These are phyloP conservation scores for Rhagium mordax DNA, from an alignment of 2,888 invertebrate genomes.

Conservation along the genomic window DNA sequence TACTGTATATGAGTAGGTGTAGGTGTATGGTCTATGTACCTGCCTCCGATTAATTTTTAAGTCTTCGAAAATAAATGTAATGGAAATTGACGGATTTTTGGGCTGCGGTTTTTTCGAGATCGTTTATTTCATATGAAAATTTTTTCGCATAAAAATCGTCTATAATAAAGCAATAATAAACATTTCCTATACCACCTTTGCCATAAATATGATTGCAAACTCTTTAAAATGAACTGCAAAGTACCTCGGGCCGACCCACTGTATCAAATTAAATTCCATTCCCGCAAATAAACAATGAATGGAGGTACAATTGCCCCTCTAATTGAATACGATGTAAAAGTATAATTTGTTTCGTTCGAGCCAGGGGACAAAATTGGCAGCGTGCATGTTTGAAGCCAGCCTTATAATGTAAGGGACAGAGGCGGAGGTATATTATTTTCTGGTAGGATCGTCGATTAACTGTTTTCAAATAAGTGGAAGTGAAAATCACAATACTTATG, in stretches of 20 bases:
- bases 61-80: too few species aligned
- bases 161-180: background rate
- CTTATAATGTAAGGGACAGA: background rate
- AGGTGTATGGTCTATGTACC: too few species aligned
- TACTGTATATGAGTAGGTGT: too few species aligned
- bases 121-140: too few species aligned
- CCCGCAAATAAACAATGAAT: constrained; percentile 9
- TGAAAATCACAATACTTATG: too few species aligned
- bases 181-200: background rate
- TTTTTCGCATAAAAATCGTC: too few species aligned
- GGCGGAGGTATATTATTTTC: background rate
- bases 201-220: background rate
- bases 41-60: too few species aligned
- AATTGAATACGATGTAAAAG: constrained; percentile 15
- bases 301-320: constrained; percentile 3
- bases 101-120: too few species aligned
- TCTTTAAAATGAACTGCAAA: background rate
- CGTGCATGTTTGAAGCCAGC: background rate
- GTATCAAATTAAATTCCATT: constrained; percentile 3
- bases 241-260: background rate
- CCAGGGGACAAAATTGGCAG: constrained; percentile 3
- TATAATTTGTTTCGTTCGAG: background rate
- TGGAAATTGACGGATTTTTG: too few species aligned
- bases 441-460: too few species aligned
- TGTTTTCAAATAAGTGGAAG: too few species aligned